Evolutionary conservation across 2,797 vertebrate genomes (phyloP).

Genomic region (Fratercula arctica): DNA sequence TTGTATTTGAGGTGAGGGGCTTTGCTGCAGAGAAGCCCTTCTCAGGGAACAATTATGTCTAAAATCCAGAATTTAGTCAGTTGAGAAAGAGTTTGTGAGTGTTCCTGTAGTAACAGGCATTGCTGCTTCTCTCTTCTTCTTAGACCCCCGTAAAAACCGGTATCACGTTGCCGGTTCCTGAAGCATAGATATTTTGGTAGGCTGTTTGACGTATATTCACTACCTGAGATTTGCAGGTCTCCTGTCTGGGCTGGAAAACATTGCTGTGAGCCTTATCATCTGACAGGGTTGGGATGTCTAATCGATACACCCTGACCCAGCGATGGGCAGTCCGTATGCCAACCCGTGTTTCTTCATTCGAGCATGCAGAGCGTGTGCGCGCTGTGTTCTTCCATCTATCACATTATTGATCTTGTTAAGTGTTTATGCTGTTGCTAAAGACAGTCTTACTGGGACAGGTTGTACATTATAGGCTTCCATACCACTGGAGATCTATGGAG

Average conservation of each 20-base stretch:
- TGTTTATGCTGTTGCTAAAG: constrained; percentile 1
- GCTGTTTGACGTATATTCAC: neutral
- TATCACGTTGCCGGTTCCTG: accelerated
- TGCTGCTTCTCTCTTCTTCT: neutral
- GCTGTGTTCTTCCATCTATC: neutral
- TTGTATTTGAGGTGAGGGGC: neutral
- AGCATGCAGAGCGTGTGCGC: neutral
- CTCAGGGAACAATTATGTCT: neutral
- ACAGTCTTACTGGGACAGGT: neutral
- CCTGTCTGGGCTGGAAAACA: neutral
- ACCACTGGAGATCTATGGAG: neutral
- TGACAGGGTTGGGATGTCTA: neutral
- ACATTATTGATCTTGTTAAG: neutral
- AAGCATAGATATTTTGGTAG: accelerated
- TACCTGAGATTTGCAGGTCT: neutral
- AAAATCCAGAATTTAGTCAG: neutral
- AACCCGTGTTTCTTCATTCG: neutral
- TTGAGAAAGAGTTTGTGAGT: neutral
- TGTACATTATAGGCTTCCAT: neutral
- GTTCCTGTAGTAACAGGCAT: neutral
- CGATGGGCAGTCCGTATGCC: neutral
- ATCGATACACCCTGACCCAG: neutral
- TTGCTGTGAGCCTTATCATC: neutral
- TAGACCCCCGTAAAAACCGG: accelerated
- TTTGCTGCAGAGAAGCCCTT: neutral